Conservation (phyloP, 2,888 invertebrate genomes). For the Merodon equestris region DNA sequence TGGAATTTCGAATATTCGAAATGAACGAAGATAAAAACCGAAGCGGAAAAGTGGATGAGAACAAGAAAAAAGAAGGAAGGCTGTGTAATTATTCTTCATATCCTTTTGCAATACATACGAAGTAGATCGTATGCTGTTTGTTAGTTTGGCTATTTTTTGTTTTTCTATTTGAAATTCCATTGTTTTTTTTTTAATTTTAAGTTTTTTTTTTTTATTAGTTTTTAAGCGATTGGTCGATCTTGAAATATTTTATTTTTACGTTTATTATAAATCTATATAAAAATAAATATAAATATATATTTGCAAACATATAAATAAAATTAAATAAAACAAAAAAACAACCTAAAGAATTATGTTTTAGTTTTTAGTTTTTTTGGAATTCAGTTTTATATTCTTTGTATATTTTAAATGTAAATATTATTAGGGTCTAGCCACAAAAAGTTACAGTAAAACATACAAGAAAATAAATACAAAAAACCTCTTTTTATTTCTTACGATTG, state of each 20-base stretch:
- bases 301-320: slow-evolving; percentile 50
- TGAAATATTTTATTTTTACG: slow-evolving; percentile 21
- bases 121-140: no score
- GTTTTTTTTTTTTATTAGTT: slow-evolving; percentile 44
- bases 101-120: slow-evolving; percentile 12
- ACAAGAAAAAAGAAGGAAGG: slow-evolving; percentile 34
- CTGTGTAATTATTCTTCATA: slow-evolving; percentile 66
- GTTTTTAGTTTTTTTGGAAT: no score
- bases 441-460: slow-evolving; percentile 30
- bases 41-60: slow-evolving; percentile 42
- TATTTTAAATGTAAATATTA: no score
- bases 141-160: no score
- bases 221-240: no score
- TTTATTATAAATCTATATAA: slow-evolving; percentile 17
- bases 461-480: slow-evolving; percentile 44
- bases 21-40: slow-evolving; percentile 3
- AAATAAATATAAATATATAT: slow-evolving; percentile 35
- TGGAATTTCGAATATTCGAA: slow-evolving; percentile 38
- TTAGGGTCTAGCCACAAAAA: slow-evolving; percentile 11
- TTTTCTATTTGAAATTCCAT: slow-evolving; percentile 61
- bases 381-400: no score
- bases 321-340: slow-evolving; percentile 22
- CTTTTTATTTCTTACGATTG: slow-evolving; percentile 41
- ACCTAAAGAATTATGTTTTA: slow-evolving; percentile 1
- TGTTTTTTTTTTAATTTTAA: slow-evolving; percentile 40